phyloP scores from a whole-genome alignment of 2,113 vertebrate species.

The Amphilophus citrinellus region DNA sequence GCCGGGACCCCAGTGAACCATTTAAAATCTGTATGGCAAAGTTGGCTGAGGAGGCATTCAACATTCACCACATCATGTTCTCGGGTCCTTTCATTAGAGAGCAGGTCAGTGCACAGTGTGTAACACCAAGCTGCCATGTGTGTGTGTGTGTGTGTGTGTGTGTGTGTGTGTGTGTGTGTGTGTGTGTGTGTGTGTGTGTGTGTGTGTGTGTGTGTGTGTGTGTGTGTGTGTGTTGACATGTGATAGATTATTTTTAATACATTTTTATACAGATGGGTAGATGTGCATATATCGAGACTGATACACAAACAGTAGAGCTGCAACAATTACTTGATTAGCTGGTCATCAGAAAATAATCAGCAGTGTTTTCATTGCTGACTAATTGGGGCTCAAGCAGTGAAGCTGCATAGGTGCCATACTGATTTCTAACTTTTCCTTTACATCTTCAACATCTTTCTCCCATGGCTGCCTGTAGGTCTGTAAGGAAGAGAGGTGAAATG shows the following conservation, averaged over 20 bases:
- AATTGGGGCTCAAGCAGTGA: background rate
- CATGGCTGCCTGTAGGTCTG: background rate
- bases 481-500: background rate
- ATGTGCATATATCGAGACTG: background rate
- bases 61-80: constrained; percentile 50
- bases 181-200: background rate
- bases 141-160: too few relatives aligned
- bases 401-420: background rate
- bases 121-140: constrained; percentile 16
- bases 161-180: background rate
- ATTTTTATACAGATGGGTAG: constrained; percentile 6
- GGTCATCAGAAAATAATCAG: background rate
- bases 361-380: background rate
- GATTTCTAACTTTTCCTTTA: constrained; percentile 1
- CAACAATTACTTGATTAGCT: background rate
- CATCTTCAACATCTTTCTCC: background rate
- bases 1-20: constrained; percentile 35
- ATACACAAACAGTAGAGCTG: background rate
- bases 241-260: background rate
- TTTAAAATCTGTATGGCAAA: constrained; percentile 15
- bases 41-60: constrained; percentile 15
- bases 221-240: background rate
- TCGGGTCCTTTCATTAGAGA: constrained; percentile 55
- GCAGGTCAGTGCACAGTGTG: constrained; percentile 16
- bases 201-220: too few relatives aligned